These are phyloP conservation scores for Copidosoma aretas DNA, from an alignment of 2,888 invertebrate species.

Conservation along the genomic window DNA sequence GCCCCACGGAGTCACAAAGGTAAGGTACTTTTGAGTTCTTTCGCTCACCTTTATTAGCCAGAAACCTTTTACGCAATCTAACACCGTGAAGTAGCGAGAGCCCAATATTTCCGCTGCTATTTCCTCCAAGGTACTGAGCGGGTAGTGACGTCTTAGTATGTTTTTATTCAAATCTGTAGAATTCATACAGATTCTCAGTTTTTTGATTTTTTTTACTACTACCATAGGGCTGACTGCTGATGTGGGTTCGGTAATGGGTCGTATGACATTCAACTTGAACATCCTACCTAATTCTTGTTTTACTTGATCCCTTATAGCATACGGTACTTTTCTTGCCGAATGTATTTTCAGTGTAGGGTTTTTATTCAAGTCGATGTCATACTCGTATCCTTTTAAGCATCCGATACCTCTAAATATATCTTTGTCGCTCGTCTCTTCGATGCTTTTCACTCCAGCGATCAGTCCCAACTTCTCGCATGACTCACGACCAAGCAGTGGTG, in stretches of 20 bases:
- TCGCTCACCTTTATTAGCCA: slow-evolving; percentile 22
- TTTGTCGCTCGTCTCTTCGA: not conserved
- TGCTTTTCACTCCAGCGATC: not conserved
- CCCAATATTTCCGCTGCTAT: not conserved
- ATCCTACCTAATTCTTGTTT: no score
- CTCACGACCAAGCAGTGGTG: not conserved
- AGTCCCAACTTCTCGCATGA: not conserved
- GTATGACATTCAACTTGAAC: no score
- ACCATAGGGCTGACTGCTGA: not conserved
- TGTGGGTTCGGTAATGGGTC: no score
- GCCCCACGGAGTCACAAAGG: not conserved
- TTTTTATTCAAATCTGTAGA: not conserved
- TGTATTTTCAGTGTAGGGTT: no score
- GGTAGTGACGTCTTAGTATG: no score
- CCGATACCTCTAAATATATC: no score
- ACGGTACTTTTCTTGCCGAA: no score
- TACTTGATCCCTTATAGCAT: no score
- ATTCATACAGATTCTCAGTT: slow-evolving; percentile 3
- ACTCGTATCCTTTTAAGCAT: no score
- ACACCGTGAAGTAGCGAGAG: slow-evolving; percentile 6
- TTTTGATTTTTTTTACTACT: not conserved
- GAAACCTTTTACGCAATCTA: slow-evolving; percentile 13
- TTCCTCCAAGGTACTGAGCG: not conserved
- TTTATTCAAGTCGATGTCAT: no score
- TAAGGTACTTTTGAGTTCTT: not conserved